These are phyloP conservation scores for Leptoclinus maculatus DNA, from an alignment of 2,797 vertebrate species.

Conservation along the genomic window DNA sequence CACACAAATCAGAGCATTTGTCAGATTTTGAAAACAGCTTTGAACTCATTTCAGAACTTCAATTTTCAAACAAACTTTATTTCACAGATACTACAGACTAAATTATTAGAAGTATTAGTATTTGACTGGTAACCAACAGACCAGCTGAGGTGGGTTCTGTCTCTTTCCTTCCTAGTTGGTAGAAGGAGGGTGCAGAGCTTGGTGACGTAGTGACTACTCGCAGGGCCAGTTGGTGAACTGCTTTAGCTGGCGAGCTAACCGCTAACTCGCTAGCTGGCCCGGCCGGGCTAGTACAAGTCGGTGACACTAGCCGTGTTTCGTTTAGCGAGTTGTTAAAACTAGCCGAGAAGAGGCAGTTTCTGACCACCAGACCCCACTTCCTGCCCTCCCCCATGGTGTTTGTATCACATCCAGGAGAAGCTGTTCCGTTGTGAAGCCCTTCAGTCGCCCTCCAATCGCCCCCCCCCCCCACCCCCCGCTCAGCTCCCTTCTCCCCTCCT, in stretches of 20 bases:
- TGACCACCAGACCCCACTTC: conserved; percentile 9
- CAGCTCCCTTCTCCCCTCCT: background rate
- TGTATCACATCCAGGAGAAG: conserved; percentile 13
- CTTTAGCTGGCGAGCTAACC: background rate
- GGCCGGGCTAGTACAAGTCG: too few relatives aligned
- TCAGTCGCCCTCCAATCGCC: background rate
- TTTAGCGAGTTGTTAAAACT: too few relatives aligned
- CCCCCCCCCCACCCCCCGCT: background rate
- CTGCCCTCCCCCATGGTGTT: background rate
- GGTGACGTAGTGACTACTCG: background rate
- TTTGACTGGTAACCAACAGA: background rate
- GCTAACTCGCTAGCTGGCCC: background rate
- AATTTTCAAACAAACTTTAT: background rate
- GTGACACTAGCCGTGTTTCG: too few relatives aligned
- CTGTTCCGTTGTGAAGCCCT: conserved; percentile 14
- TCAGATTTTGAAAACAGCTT: conserved; percentile 17
- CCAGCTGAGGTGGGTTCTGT: too few relatives aligned
- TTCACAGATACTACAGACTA: background rate
- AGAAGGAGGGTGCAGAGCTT: too few relatives aligned
- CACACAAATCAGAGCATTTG: conserved; percentile 13
- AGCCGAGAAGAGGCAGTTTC: too few relatives aligned
- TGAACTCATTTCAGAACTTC: conserved; percentile 1
- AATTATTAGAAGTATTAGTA: background rate
- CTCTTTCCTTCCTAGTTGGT: too few relatives aligned
- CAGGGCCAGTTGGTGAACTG: too few relatives aligned